These are phyloP conservation scores for Epistrophe grossulariae DNA, from an alignment of 2,888 invertebrate genomes.

Conservation along the genomic window DNA sequence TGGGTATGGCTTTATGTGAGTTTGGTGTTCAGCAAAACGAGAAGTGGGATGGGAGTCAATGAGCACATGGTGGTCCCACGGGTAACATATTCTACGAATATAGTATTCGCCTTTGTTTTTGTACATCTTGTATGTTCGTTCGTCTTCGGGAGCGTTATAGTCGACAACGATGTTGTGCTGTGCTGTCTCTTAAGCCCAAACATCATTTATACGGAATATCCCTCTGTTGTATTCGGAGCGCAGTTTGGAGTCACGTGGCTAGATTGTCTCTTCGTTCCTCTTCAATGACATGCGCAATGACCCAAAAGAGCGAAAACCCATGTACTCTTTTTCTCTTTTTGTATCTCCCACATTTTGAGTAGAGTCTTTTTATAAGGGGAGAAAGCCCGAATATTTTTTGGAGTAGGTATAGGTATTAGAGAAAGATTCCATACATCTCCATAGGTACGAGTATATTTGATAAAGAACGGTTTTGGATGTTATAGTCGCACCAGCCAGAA, in stretches of 20 bases:
- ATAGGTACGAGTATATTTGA: background rate
- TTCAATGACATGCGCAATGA: slow-evolving; percentile 61
- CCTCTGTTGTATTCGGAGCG: background rate
- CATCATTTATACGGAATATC: slow-evolving; percentile 34
- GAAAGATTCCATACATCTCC: slow-evolving; percentile 19
- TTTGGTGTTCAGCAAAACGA: slow-evolving; percentile 36
- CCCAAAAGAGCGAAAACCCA: slow-evolving; percentile 38
- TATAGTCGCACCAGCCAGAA: slow-evolving; percentile 66
- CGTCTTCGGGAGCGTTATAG: slow-evolving; percentile 32
- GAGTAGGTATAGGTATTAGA: slow-evolving; percentile 42
- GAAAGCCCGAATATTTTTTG: slow-evolving; percentile 45
- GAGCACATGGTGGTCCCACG: slow-evolving; percentile 77
- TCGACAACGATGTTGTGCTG: background rate
- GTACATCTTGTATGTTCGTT: slow-evolving; percentile 52
- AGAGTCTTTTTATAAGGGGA: slow-evolving; percentile 17
- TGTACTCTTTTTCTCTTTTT: slow-evolving; percentile 41
- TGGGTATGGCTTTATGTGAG: slow-evolving; percentile 64
- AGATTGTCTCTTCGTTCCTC: slow-evolving; percentile 41
- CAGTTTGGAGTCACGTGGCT: slow-evolving; percentile 60
- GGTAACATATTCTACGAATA: slow-evolving; percentile 77
- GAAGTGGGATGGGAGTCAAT: slow-evolving; percentile 71
- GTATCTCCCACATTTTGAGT: background rate
- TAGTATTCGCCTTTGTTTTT: slow-evolving; percentile 72
- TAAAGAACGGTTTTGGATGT: slow-evolving; percentile 43
- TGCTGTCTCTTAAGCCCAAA: slow-evolving; percentile 59